A percentile compares a stretch with the other conserved stretches of the same genome.
phyloP scores from a whole-genome alignment of 2,888 invertebrate species.

The Thecophora atra region DNA sequence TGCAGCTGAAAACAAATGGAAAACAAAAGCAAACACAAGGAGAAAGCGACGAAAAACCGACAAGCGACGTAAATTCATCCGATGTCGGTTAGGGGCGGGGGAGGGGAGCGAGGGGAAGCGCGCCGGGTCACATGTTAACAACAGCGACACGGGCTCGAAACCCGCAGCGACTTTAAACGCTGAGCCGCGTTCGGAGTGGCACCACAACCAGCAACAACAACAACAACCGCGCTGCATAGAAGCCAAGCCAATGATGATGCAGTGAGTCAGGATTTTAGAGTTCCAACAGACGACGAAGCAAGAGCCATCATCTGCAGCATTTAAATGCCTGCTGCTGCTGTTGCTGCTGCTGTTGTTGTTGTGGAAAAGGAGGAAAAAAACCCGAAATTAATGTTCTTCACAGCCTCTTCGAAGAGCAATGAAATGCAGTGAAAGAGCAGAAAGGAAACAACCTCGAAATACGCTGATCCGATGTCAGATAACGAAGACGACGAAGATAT shows the following conservation, averaged over 20 bases:
- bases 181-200: neutral
- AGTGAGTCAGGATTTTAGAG: no score
- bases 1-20: neutral
- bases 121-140: conserved; percentile 14
- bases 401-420: no score
- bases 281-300: no score
- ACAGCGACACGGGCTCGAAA: conserved; percentile 11
- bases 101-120: neutral
- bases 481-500: conserved; percentile 14
- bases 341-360: no score
- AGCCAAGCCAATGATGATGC: no score
- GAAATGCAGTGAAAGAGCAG: neutral
- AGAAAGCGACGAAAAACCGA: conserved; percentile 25
- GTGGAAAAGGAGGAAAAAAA: no score
- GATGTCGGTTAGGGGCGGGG: neutral
- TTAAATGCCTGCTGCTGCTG: no score
- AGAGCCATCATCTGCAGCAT: no score
- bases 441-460: neutral
- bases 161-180: neutral
- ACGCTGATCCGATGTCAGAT: conserved; percentile 20
- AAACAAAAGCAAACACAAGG: conserved; percentile 26
- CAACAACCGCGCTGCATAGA: neutral
- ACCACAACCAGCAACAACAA: neutral
- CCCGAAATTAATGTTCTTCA: no score
- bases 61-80: conserved; percentile 18